phyloP scores from a whole-genome alignment of 1,140 invertebrate species.

The Cydia amplana region DNA sequence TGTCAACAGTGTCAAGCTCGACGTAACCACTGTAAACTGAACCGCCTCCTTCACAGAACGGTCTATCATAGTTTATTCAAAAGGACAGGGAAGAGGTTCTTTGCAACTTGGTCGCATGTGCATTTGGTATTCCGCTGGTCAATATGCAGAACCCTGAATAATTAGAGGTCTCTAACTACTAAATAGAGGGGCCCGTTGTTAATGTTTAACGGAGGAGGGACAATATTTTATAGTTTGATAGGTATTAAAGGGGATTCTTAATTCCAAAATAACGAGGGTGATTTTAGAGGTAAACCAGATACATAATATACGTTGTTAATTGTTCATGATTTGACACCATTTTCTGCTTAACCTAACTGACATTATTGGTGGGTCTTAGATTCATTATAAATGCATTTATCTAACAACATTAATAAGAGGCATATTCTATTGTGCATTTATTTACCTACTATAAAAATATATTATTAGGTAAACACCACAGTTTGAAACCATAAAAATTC shows the following conservation, averaged over 20 bases:
- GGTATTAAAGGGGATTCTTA: conserved; percentile 56
- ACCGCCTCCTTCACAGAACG: neutral
- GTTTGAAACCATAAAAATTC: no score
- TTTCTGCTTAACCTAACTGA: neutral
- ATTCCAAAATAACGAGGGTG: conserved; percentile 43
- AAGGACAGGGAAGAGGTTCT: conserved; percentile 21
- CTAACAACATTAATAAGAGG: no score
- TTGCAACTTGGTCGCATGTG: conserved; percentile 38
- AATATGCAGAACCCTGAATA: conserved; percentile 58
- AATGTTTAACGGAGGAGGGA: conserved; percentile 58
- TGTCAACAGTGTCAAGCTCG: conserved; percentile 22
- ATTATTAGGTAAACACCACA: no score
- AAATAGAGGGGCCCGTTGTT: conserved; percentile 57
- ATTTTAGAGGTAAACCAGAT: neutral
- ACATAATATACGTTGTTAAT: no score
- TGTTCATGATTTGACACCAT: neutral
- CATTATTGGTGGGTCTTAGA: no score
- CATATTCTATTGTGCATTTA: no score
- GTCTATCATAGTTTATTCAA: neutral
- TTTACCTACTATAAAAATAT: no score
- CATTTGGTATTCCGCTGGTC: conserved; percentile 51
- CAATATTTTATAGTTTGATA: conserved; percentile 57
- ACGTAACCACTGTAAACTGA: neutral
- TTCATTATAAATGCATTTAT: no score
- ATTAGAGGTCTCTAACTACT: conserved; percentile 53